phyloP scores from a whole-genome alignment of 2,113 vertebrate genomes.

The Pungitius pungitius region DNA sequence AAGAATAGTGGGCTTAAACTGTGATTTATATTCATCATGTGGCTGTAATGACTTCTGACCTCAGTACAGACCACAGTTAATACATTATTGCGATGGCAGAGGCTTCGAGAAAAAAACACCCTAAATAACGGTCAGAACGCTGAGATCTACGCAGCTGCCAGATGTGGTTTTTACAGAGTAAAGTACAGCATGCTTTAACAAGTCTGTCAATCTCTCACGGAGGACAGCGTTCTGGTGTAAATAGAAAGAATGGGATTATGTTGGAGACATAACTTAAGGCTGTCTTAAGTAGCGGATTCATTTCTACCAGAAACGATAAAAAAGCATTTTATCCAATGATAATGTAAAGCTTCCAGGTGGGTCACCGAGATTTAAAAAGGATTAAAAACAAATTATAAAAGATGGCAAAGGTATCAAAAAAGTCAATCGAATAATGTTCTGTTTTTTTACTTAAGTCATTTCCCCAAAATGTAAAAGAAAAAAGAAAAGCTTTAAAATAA shows the following conservation, averaged over 20 bases:
- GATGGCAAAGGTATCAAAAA: not conserved
- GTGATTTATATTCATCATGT: conserved; percentile 78
- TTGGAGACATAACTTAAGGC: not conserved
- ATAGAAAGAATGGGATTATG: conserved; percentile 19
- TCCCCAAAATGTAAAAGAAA: conserved; percentile 31
- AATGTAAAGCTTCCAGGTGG: not conserved
- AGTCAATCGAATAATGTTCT: conserved; percentile 46
- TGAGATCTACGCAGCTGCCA: conserved; percentile 38
- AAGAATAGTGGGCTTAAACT: conserved; percentile 64
- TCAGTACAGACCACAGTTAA: conserved; percentile 45
- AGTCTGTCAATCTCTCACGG: not conserved
- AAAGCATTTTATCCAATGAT: conserved; percentile 4
- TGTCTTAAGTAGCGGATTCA: conserved; percentile 1
- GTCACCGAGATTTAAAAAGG: not conserved
- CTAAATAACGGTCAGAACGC: conserved; percentile 42
- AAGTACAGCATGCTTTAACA: not conserved
- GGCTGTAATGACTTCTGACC: conserved; percentile 68
- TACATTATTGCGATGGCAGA: conserved; percentile 45
- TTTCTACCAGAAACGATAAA: conserved; percentile 5
- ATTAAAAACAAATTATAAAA: not conserved
- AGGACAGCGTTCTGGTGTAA: not conserved
- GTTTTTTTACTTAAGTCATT: conserved; percentile 43
- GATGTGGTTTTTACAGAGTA: not conserved
- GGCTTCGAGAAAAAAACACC: conserved; percentile 39
- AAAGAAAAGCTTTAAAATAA: conserved; percentile 29